Conservation (phyloP, 2,797 vertebrate genomes). For the Neostethus bicornis region DNA sequence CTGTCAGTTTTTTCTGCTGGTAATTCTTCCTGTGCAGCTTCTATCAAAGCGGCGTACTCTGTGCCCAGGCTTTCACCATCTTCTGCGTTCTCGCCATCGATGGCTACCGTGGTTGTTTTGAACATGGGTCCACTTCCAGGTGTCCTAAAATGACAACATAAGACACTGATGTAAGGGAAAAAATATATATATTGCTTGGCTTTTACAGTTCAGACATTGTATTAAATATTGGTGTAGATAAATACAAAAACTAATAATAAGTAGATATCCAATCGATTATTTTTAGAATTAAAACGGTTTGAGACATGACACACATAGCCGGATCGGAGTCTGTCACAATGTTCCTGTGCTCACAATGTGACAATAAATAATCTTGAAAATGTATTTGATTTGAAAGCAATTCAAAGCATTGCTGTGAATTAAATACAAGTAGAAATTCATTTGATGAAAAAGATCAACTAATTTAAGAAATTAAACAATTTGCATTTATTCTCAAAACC, state of each 20-base stretch:
- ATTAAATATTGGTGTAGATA: background rate
- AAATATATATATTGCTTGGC: background rate
- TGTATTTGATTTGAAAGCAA: no score
- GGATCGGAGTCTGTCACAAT: no score
- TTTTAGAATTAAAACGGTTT: no score
- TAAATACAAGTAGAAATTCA: no score
- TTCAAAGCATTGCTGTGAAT: no score
- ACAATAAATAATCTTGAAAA: no score
- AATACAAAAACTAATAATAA: background rate
- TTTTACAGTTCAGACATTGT: background rate
- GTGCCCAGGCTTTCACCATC: slow-evolving; percentile 71
- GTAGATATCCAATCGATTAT: no score
- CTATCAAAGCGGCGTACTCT: slow-evolving; percentile 67
- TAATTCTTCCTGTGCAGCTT: slow-evolving; percentile 56
- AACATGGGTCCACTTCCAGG: slow-evolving; percentile 99
- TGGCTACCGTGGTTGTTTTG: slow-evolving; percentile 91
- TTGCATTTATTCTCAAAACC: no score
- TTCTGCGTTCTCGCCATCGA: slow-evolving; percentile 89
- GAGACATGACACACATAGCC: no score
- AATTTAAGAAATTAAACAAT: no score
- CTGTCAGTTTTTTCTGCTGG: slow-evolving; percentile 60
- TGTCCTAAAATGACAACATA: slow-evolving; percentile 78
- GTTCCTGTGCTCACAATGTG: background rate
- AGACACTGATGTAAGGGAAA: background rate
- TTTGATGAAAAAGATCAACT: no score